Evolutionary conservation across 2,797 vertebrate species (phyloP), one percentile per base, ranked within the genome.

Genomic region (Enteromius anoplus): DNA sequence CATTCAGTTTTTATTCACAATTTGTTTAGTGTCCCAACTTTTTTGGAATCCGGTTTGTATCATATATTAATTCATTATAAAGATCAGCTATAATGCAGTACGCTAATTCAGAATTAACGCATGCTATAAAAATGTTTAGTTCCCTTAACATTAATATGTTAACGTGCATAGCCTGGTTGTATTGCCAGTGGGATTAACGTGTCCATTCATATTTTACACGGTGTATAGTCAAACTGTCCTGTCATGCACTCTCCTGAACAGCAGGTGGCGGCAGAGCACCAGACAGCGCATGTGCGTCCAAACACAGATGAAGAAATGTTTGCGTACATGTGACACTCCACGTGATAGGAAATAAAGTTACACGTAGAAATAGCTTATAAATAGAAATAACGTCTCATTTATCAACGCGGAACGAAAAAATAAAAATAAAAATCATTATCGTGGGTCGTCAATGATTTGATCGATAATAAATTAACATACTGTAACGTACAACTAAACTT

Each of bases 301-400:
- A 8, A 68, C 23, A 4, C 2, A 40, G 17, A 32, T 17, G 62
- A 68, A 55, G 34, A 68, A 40, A n/a, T 26, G 14, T 73, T 17
- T 66, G 37, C 47, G 58, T 78, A 45, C 75, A 78, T 62, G 72
- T 75, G 72, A 75, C 21, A 2, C 32, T 75, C 12, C 26, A 34
- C 49, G 60, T 21, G n/a, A 75, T 2, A 37, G 45, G n/a, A 19
- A 11, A 26, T 49, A 37, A 17, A 4, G 42, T 2, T 11, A 45
- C 11, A 8, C 45, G n/a, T 32, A 40, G 8, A 66, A 68, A 66
- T 53, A 45, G 6, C 8, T 9, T 42, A 42, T 9, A 42, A 42
- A 42, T 42, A 9, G 40, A 32, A 55, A 4, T 53, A 40, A 40
- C 55, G 15, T 2, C 0, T 42, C 11, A 14, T 51, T 17, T 1